Percentiles rank a stretch among this genome's conserved stretches.
phyloP scores from a whole-genome alignment of 2,888 invertebrate species.

The Tipula vernalis region DNA sequence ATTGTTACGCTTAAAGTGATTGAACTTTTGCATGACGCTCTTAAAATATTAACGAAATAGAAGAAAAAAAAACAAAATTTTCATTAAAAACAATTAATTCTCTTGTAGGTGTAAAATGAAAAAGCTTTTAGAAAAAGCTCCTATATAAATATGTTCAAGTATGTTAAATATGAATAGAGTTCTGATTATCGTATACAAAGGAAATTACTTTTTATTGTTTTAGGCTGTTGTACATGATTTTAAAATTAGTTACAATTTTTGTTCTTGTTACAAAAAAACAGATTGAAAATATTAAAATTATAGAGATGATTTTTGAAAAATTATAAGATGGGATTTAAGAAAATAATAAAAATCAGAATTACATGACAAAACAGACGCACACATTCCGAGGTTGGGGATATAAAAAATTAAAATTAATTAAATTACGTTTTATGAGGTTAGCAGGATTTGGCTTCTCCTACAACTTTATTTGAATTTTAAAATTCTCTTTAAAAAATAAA shows the following conservation, averaged over 20 bases:
- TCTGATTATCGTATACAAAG: background rate
- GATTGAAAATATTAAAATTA: background rate
- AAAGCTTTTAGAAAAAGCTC: background rate
- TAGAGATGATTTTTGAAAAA: background rate
- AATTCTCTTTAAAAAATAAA: background rate
- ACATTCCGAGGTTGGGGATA: background rate
- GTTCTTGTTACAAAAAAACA: background rate
- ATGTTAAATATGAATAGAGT: background rate
- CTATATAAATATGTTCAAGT: background rate
- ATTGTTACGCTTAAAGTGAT: background rate
- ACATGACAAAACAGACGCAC: background rate
- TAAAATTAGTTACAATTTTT: background rate
- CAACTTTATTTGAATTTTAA: background rate
- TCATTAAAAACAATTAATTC: background rate
- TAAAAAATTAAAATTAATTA: background rate
- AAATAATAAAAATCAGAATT: background rate
- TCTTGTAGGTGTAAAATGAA: background rate
- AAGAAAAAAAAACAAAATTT: background rate
- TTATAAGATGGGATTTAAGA: background rate
- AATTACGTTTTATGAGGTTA: background rate
- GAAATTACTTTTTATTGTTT: background rate
- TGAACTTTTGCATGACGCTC: background rate
- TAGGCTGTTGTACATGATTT: background rate
- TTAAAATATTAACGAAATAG: background rate
- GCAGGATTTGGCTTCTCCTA: background rate